phyloP scores from a whole-genome alignment of 2,797 vertebrate species.

The Antrozous pallidus region DNA sequence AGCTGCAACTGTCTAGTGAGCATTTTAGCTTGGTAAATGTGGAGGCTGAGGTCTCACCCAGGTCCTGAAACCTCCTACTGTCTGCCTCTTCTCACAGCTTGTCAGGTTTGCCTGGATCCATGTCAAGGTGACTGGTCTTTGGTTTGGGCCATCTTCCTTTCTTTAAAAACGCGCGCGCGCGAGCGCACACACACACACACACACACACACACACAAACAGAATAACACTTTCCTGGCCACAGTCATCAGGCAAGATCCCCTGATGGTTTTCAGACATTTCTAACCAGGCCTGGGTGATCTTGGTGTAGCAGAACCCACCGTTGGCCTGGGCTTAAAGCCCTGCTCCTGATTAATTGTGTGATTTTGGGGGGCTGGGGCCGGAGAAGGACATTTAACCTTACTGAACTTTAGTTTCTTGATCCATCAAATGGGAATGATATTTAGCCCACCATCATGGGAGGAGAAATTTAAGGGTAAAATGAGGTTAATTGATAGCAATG shows the following conservation, averaged over 20 bases:
- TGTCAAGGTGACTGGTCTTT: not conserved
- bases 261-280: not conserved
- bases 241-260: not conserved
- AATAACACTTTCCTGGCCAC: not conserved
- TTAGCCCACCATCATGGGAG: not conserved
- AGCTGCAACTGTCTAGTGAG: not conserved
- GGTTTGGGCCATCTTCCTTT: not conserved
- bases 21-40: not conserved
- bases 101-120: not conserved
- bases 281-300: not conserved
- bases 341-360: too few relatives aligned
- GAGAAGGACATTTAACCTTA: not conserved
- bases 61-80: not conserved
- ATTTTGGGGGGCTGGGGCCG: rapidly evolving
- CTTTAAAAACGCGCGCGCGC: not conserved
- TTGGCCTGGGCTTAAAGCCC: not conserved
- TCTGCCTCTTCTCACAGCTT: not conserved
- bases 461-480: not conserved
- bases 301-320: not conserved
- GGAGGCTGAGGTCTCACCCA: not conserved
- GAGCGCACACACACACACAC: too few relatives aligned
- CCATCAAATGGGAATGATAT: not conserved
- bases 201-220: not conserved
- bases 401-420: not conserved
- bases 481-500: not conserved